A percentile compares a stretch with the other conserved stretches of the same genome.
Conservation (phyloP, 2,797 vertebrate species). For the Trachops cirrhosus region DNA sequence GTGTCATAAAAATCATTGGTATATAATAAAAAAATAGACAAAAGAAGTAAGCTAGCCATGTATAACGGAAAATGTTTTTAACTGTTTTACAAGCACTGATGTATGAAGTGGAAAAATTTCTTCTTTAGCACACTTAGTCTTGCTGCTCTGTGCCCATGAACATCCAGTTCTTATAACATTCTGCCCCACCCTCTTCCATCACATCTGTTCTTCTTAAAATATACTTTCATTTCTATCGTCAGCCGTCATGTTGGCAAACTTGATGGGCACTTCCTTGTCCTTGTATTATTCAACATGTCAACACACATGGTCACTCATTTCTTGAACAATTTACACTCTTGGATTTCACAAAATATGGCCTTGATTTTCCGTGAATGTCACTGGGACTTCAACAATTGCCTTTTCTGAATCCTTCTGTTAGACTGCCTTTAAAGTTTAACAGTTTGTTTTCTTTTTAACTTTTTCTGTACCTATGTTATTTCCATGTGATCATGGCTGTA, state of each 20-base stretch:
- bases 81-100: background rate
- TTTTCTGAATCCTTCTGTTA: background rate
- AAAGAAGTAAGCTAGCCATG: background rate
- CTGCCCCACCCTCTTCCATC: background rate
- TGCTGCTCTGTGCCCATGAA: background rate
- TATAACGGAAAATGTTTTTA: background rate
- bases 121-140: background rate
- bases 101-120: background rate
- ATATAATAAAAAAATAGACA: background rate
- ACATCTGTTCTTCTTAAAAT: background rate
- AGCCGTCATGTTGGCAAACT: background rate
- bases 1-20: background rate
- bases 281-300: background rate
- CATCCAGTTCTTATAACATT: background rate
- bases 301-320: background rate
- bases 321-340: background rate
- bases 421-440: background rate
- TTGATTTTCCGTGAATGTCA: background rate
- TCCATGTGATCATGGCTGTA: background rate
- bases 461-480: background rate
- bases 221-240: background rate
- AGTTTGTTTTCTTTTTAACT: background rate
- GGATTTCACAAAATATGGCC: background rate
- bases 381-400: background rate
- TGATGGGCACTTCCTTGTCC: background rate